Evolutionary conservation across 2,888 invertebrate species (phyloP).

Genomic region (Eristalis pertinax): DNA sequence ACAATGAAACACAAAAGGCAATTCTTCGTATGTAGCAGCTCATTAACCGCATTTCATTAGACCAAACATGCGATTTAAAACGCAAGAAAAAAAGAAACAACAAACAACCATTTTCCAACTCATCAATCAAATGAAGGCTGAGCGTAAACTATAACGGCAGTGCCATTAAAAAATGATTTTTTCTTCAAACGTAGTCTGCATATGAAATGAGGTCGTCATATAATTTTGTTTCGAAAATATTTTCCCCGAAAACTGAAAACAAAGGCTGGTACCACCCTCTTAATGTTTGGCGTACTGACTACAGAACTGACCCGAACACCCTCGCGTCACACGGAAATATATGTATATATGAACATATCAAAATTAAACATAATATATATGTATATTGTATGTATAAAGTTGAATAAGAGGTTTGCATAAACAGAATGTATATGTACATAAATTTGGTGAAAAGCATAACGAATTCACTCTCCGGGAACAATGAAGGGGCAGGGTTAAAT

Average conservation of each 20-base stretch:
- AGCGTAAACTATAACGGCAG: background rate
- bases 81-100: background rate
- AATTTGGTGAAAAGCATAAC: background rate
- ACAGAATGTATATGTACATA: background rate
- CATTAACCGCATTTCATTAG: background rate
- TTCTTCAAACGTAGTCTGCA: background rate
- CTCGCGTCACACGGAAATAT: background rate
- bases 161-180: background rate
- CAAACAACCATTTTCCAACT: no score
- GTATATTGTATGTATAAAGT: background rate
- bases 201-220: background rate
- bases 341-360: no score
- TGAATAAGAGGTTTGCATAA: background rate
- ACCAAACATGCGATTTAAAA: background rate
- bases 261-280: background rate
- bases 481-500: background rate
- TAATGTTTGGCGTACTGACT: background rate
- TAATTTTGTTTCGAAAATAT: background rate
- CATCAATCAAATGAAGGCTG: background rate
- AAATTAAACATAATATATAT: background rate
- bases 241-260: background rate
- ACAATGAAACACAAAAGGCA: background rate
- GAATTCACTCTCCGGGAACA: background rate
- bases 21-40: background rate
- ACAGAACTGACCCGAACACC: background rate